phyloP scores from a whole-genome alignment of 2,888 invertebrate species.

The Pediacus dermestoides region DNA sequence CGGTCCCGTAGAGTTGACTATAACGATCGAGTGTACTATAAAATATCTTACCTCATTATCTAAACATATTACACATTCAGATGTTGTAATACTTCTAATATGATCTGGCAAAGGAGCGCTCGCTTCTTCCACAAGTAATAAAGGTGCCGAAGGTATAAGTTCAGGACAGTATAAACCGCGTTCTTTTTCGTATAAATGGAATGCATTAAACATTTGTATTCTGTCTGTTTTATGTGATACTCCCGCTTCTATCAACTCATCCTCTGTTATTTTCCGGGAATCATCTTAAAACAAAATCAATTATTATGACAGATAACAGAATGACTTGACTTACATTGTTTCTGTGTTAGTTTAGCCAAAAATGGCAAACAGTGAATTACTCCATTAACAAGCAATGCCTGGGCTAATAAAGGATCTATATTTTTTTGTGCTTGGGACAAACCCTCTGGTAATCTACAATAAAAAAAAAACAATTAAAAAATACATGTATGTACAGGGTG shows the following conservation, averaged over 20 bases:
- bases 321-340: slow-evolving; percentile 44
- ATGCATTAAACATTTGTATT: slow-evolving; percentile 60
- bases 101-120: slow-evolving; percentile 43
- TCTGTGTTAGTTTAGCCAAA: slow-evolving; percentile 60
- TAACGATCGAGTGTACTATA: no score
- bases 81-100: slow-evolving; percentile 43
- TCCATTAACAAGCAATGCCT: slow-evolving; percentile 66
- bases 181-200: slow-evolving; percentile 56
- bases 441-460: slow-evolving; percentile 56
- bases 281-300: slow-evolving; percentile 23
- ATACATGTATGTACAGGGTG: no score
- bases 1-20: no score
- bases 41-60: slow-evolving; percentile 60
- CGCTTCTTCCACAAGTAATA: slow-evolving; percentile 30
- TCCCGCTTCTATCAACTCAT: slow-evolving; percentile 58
- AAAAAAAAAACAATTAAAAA: slow-evolving; percentile 13
- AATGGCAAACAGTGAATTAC: slow-evolving; percentile 75
- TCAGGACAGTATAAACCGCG: slow-evolving; percentile 7
- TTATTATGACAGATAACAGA: slow-evolving; percentile 2
- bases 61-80: slow-evolving; percentile 84
- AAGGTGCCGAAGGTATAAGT: slow-evolving; percentile 36
- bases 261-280: slow-evolving; percentile 54
- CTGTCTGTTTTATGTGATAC: slow-evolving; percentile 57
- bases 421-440: slow-evolving; percentile 59
- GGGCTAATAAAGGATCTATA: slow-evolving; percentile 65